Base-by-base conservation (phyloP, 2,797 vertebrate genomes). In the Ceyx erithaca region DNA sequence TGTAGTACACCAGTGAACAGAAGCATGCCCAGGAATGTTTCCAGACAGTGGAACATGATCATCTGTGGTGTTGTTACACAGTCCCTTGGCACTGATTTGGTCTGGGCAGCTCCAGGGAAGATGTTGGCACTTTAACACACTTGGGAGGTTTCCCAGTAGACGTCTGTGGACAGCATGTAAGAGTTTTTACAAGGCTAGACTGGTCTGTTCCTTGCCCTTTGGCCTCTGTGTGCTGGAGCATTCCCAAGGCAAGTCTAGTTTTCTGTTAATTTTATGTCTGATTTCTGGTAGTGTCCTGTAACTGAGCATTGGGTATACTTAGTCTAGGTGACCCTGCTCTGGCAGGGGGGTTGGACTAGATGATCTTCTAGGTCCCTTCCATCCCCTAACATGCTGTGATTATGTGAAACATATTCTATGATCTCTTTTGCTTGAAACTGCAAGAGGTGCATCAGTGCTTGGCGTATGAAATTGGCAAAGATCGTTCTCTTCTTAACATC, bases 21-120 rank as follows among this genome's bases (percentile, higher is more conserved):
- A 41, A 43, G 6, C 18, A 11, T 12, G 33, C 41, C 30, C 66
- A 75, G 43, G n/a, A 85, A 19, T 2, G 1, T 82, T 77, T 92
- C 52, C n/a, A 59, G 61, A 35, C 28, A 1, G 22, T 3, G 1
- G 49, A 58, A 71, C 15, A 11, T 0, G 2, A 7, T 62, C 26
- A 9, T 51, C 26, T 31, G 17, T 75, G 23, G 14, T 75, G 37
- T 46, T 85, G 28, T 76, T 51, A 9, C 0, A 25, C 7, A 23
- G 45, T 49, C 46, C 9, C 19, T 10, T 23, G 12, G 80, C 54
- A 58, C 28, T 67, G 12, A 17, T 75, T 67, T 31, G 17, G 6
- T 75, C 22, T 17, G 30, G 17, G 55, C 43, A 33, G 5, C 21
- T 57, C 19, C 35, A 51, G 30, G 17, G 14, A 11, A 1, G 22